Base-by-base conservation (phyloP, 1,140 invertebrate genomes). In the Dufourea novaeangliae region DNA sequence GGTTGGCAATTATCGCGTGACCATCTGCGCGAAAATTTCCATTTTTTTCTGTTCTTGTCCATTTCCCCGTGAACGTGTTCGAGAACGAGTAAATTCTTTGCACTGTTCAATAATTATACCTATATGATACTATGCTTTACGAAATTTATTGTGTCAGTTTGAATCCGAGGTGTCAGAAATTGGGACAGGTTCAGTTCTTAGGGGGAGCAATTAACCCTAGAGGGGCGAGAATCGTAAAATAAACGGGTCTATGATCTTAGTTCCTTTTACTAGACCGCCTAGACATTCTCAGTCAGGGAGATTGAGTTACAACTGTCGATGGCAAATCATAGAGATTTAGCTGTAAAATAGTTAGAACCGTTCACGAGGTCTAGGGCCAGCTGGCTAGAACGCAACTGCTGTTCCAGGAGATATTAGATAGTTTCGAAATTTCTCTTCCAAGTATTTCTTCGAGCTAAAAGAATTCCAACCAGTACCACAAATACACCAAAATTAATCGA, bases 281-380 rank as follows among this genome's bases (percentile, higher is more conserved):
- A 32, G 41, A 32, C 32, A 27, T 39, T 52, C n/a, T 12, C 25
- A n/a, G 69, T 25, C 29, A 6, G 34, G 17, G 50, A 56, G 64
- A 88, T 89, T 86, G 87, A 88, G 86, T 83, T 84, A 77, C 86
- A 89, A 89, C 87, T 82, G 56, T 84, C 63, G 41, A 29, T 75
- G 37, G 62, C 27, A 86, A 89, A 90, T 89, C 78, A 87, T 52
- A 70, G 80, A 80, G n/a, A n/a, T n/a, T n/a, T n/a, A n/a, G n/a
- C n/a, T n/a, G 59, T 63, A 12, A n/a, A 39, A n/a, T n/a, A n/a
- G n/a, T n/a, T n/a, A n/a, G 25, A 50, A 34, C 17, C n/a, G 20
- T 75, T 67, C 57, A 66, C 68, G 72, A 25, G 74, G 79, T 68
- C 74, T 62, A 66, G 79, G 63, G 76, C 69, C 62, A 75, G 71